A percentile compares a stretch with the other conserved stretches of the same genome.
These are phyloP conservation scores for Caenorhabditis doughertyi DNA, from an alignment of 2,888 invertebrate genomes.

Conservation along the genomic window DNA sequence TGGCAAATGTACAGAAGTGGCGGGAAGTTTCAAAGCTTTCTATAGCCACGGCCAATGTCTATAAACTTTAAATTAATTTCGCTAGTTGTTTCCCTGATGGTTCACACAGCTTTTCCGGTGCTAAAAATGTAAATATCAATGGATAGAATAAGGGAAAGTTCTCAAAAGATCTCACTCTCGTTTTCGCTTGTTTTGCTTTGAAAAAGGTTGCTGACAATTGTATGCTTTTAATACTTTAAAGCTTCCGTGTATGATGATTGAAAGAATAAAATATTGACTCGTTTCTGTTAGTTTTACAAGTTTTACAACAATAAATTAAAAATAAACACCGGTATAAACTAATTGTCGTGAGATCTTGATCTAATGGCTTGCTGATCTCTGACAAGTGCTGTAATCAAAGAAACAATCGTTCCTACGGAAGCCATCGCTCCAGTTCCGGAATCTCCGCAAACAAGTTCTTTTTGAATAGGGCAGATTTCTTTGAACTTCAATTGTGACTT, in stretches of 20 bases:
- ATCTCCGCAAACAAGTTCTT: constrained; percentile 95
- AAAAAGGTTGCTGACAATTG: no score
- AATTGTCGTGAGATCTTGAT: not conserved
- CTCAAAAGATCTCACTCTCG: constrained; percentile 29
- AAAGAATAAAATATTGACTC: constrained; percentile 24
- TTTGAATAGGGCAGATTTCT: constrained; percentile 90
- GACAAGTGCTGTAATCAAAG: constrained; percentile 76
- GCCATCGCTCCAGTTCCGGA: constrained; percentile 96
- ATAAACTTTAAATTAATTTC: constrained; percentile 4
- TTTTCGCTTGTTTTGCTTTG: constrained; percentile 12
- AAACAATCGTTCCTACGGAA: constrained; percentile 76
- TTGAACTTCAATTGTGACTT: constrained; percentile 88
- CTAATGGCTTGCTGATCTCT: constrained; percentile 76
- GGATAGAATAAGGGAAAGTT: constrained; percentile 44
- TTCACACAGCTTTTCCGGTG: constrained; percentile 25
- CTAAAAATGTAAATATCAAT: constrained; percentile 47
- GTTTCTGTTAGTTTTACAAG: no score
- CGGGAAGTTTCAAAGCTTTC: constrained; percentile 54
- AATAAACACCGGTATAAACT: not conserved
- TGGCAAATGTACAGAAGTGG: constrained; percentile 60
- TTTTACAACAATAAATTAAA: not conserved
- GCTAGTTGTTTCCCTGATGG: constrained; percentile 11
- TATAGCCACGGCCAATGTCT: constrained; percentile 40
- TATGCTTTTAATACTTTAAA: constrained; percentile 8
- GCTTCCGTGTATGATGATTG: no score